Base-by-base conservation (phyloP, 2,113 vertebrate species). In the Coracopsis vasa region DNA sequence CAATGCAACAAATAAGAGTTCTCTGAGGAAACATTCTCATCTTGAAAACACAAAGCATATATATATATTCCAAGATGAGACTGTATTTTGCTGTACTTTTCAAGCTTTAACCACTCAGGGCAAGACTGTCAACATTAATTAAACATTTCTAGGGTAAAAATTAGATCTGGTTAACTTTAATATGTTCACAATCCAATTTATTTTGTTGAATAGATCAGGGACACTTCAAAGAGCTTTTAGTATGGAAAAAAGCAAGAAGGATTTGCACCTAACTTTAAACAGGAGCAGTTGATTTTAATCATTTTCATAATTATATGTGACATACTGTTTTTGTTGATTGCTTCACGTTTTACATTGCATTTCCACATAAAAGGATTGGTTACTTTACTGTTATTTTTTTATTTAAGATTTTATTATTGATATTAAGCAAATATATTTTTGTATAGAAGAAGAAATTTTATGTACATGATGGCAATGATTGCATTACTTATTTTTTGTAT, bases 41-140 rank as follows among this genome's bases (percentile, higher is more conserved):
- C 21, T 44, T 73, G 53, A 79, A 83, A 86, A 58, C 8, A 72
- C 4, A 37, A 35, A 56, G 14, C 15, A 64, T 29, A 65, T 24
- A 64, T 29, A 65, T 24, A 75, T 47, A 18, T 35, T 72, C 39
- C 31, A 60, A 47, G 48, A 62, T 61, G 6, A 13, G 25, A 37
- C 6, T 65, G 8, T 16, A 65, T 25, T 67, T 94, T 88, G 11
- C 23, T 47, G 16, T 72, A 39, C 19, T 85, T 91, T 93, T 91
- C 51, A 58, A 74, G 48, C 21, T 66, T 75, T 78, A 90, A 50
- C 7, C 16, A 84, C 51, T 81, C 73, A 88, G 11, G 41, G 44
- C 70, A 92, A 62, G n/a, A 39, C 39, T 88, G 71, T 95, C 86
- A 83, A 50, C 13, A 71, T 41, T 58, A 80, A 81, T 94, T 88